Conservation (phyloP, 2,113 vertebrate species). For the Piprites chloris region DNA sequence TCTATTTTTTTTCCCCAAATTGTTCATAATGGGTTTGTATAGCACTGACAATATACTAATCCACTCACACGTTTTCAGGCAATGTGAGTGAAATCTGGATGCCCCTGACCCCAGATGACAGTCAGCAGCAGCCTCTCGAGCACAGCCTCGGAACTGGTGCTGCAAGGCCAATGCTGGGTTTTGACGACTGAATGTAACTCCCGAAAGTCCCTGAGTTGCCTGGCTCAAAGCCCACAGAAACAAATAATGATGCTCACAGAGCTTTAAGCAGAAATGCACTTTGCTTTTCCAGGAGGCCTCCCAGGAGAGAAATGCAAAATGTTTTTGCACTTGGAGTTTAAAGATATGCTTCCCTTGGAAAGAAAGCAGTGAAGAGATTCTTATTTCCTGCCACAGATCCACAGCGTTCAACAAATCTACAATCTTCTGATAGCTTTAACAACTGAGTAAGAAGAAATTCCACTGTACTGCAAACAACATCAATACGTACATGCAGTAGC, state of each 20-base stretch:
- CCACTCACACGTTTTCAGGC: neutral
- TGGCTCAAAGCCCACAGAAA: neutral
- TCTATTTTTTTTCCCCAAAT: neutral
- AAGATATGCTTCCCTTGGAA: neutral
- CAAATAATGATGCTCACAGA: neutral
- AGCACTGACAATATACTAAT: neutral
- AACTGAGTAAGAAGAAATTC: neutral
- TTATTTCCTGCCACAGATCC: neutral
- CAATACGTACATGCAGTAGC: fast-evolving
- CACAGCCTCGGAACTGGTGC: fast-evolving
- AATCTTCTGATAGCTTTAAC: neutral
- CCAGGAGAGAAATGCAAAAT: neutral
- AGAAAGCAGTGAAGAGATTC: neutral
- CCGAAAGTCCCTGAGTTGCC: neutral
- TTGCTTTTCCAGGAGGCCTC: neutral
- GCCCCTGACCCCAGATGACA: neutral
- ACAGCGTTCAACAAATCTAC: neutral
- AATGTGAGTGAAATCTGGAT: neutral
- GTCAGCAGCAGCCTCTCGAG: neutral
- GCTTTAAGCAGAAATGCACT: neutral
- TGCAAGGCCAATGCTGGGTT: neutral
- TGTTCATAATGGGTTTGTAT: neutral
- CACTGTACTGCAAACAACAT: neutral
- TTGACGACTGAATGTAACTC: neutral
- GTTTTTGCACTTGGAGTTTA: neutral